These are phyloP conservation scores for Apotomis betuletana DNA, from an alignment of 2,888 invertebrate species.

Conservation along the genomic window DNA sequence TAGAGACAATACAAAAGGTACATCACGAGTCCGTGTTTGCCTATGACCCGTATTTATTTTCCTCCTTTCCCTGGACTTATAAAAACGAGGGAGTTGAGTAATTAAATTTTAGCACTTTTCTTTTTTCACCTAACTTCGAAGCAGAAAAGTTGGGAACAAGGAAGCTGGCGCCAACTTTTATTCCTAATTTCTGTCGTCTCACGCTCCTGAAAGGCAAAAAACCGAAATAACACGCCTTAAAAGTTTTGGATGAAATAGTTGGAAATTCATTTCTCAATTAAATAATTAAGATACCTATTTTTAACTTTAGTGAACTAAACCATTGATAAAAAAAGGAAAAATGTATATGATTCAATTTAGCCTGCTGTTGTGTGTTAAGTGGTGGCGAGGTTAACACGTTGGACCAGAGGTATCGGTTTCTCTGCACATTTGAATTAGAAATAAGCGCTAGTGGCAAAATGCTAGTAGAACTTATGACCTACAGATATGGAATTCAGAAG, in stretches of 20 bases:
- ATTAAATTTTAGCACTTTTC: slow-evolving; percentile 49
- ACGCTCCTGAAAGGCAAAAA: slow-evolving; percentile 25
- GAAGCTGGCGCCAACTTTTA: slow-evolving; percentile 49
- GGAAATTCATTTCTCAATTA: background rate
- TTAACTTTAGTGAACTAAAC: no score
- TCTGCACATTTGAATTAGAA: no score
- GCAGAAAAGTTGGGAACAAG: slow-evolving; percentile 50
- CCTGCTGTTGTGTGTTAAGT: no score
- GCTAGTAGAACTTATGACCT: no score
- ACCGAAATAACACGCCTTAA: slow-evolving; percentile 24
- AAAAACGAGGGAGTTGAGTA: slow-evolving; percentile 36
- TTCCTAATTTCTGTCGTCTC: slow-evolving; percentile 50
- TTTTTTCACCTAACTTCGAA: slow-evolving; percentile 46
- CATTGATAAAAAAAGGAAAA: no score
- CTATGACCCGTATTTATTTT: background rate
- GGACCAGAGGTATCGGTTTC: no score
- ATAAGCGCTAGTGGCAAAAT: no score
- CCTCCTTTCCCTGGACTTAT: background rate
- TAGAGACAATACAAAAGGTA: background rate
- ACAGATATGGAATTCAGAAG: no score
- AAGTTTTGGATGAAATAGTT: slow-evolving; percentile 4
- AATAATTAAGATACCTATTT: background rate
- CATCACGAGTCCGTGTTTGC: background rate
- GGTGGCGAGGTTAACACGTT: no score
- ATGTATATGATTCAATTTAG: no score